Conservation (phyloP, 2,797 vertebrate genomes). For the Tauraco hartlaubi region DNA sequence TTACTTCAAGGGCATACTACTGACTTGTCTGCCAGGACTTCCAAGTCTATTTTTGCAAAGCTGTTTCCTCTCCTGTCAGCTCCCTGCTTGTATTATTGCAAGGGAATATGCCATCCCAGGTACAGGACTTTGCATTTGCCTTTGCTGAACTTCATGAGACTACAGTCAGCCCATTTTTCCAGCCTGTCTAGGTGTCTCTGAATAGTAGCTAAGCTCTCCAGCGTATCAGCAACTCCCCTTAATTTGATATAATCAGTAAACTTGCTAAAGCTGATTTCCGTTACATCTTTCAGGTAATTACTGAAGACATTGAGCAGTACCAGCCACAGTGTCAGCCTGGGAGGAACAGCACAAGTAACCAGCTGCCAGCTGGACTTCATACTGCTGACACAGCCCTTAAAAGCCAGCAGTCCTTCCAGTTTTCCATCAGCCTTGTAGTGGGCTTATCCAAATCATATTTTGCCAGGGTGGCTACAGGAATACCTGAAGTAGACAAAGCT, state of each 20-base stretch:
- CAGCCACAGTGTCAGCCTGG: background rate
- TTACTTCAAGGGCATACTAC: background rate
- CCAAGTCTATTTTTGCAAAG: background rate
- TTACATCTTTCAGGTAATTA: background rate
- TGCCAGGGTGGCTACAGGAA: background rate
- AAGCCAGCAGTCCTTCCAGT: background rate
- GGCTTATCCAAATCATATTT: background rate
- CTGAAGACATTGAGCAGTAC: background rate
- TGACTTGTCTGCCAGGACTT: background rate
- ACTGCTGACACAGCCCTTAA: background rate
- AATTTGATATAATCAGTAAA: background rate
- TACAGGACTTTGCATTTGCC: background rate
- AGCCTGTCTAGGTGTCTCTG: background rate
- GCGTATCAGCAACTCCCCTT: background rate
- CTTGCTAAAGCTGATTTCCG: background rate
- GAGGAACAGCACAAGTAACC: background rate
- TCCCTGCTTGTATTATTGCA: background rate
- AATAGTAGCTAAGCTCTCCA: background rate
- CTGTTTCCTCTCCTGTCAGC: background rate
- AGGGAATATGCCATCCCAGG: background rate
- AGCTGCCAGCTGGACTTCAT: background rate
- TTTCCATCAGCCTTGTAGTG: background rate
- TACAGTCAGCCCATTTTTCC: background rate
- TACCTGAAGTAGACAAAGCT: background rate
- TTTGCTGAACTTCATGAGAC: background rate